Percentiles rank a stretch among this genome's conserved stretches.
Evolutionary conservation across 2,797 vertebrate genomes (phyloP).

Genomic region (Lithobates pipiens): DNA sequence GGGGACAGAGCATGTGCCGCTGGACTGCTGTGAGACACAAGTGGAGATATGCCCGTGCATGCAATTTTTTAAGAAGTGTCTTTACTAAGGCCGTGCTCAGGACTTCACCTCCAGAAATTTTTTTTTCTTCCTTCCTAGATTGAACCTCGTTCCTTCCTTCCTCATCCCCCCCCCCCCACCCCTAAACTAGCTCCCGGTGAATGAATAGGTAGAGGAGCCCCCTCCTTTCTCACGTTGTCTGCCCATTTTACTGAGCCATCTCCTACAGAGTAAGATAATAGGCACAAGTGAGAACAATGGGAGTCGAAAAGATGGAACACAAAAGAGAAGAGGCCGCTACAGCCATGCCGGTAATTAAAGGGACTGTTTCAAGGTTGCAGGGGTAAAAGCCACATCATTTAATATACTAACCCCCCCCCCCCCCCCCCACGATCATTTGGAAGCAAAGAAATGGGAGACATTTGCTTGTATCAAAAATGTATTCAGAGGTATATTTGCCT

Average conservation of each 20-base stretch:
- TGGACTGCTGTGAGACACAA: constrained; percentile 73
- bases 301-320: constrained; percentile 50
- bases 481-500: constrained; percentile 74
- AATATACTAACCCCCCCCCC: constrained; percentile 73
- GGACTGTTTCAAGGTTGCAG: constrained; percentile 79
- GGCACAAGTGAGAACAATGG: constrained; percentile 55
- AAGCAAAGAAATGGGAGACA: constrained; percentile 41
- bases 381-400: constrained; percentile 77
- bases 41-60: constrained; percentile 83
- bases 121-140: constrained; percentile 85
- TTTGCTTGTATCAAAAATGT: constrained; percentile 56
- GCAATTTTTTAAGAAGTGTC: constrained; percentile 71
- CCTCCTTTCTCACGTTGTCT: constrained; percentile 60
- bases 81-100: constrained; percentile 86
- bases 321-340: constrained; percentile 64
- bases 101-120: constrained; percentile 81
- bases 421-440: constrained; percentile 72
- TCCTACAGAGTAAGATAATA: constrained; percentile 53
- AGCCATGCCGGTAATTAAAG: constrained; percentile 79
- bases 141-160: constrained; percentile 66
- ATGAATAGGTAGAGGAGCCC: constrained; percentile 71
- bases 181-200: constrained; percentile 66
- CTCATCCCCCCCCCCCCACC: constrained; percentile 33
- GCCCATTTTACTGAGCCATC: constrained; percentile 59
- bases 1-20: constrained; percentile 63